Percentiles rank a stretch among this genome's conserved stretches.
phyloP scores from a whole-genome alignment of 2,113 vertebrate species.

The Steatornis caripensis region DNA sequence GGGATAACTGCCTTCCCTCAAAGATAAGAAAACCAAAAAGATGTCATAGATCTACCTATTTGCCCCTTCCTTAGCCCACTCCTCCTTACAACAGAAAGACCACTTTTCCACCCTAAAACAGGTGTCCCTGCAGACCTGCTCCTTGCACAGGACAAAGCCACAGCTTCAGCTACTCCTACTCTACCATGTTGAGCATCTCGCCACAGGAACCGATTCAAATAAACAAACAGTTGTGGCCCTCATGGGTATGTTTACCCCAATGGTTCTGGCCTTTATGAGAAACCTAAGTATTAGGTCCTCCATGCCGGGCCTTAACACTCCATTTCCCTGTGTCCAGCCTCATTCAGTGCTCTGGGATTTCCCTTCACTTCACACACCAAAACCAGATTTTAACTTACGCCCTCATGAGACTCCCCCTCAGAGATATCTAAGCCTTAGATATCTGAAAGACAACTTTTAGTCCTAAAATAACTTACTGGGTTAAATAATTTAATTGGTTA shows the following conservation, averaged over 20 bases:
- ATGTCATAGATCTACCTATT: not conserved
- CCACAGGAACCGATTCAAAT: not conserved
- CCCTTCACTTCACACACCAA: not conserved
- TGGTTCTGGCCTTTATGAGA: not conserved
- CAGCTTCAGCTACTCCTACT: not conserved
- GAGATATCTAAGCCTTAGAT: not conserved
- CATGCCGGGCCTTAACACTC: not conserved
- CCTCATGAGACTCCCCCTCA: not conserved
- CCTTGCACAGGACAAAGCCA: not conserved
- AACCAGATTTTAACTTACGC: not conserved
- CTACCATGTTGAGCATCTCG: not conserved
- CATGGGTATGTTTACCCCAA: not conserved
- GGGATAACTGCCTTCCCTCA: not conserved
- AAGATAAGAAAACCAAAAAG: not conserved
- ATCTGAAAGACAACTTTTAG: not conserved
- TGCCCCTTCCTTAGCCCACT: not conserved
- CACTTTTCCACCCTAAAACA: not conserved
- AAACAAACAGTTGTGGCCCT: not conserved
- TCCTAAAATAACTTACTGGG: not conserved
- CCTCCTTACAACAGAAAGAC: not conserved
- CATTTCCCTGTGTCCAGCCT: not conserved
- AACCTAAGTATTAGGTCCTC: not conserved
- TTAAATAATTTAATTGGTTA: not conserved
- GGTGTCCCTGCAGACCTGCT: not conserved
- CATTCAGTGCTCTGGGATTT: not conserved